Evolutionary conservation across 35 echinoderm and acorn worm genomes (phyloP).

Genomic region (Lytechinus variegatus): DNA sequence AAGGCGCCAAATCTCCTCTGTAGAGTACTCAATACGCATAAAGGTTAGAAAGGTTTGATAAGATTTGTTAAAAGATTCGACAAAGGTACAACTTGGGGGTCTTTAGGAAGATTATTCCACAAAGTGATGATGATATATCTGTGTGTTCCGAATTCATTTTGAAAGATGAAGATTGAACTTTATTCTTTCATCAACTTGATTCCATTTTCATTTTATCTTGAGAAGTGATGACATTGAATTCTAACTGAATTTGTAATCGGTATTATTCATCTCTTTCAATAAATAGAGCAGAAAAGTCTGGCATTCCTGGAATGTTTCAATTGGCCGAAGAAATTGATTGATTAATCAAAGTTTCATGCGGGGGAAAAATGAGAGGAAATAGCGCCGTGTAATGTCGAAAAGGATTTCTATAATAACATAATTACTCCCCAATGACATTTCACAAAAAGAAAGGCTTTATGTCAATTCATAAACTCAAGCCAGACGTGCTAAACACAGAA

Average conservation of each 20-base stretch:
- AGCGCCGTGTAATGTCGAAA: neutral
- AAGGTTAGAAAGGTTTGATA: too few relatives aligned
- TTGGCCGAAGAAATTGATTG: neutral
- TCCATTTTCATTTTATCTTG: neutral
- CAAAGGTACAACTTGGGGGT: too few relatives aligned
- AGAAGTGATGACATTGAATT: neutral
- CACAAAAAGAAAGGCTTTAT: neutral
- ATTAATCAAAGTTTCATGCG: neutral
- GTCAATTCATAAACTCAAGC: neutral
- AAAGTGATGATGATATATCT: too few relatives aligned
- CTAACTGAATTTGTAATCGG: neutral
- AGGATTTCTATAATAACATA: neutral
- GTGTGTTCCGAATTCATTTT: too few relatives aligned
- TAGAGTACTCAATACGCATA: too few relatives aligned
- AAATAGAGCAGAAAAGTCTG: neutral
- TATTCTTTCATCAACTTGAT: neutral
- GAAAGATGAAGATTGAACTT: too few relatives aligned
- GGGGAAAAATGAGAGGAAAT: neutral
- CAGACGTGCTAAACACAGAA: neutral
- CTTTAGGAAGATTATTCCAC: too few relatives aligned
- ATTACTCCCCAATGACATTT: neutral
- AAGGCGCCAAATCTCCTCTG: too few relatives aligned
- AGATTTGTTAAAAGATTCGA: too few relatives aligned
- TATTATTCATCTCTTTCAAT: neutral
- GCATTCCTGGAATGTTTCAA: neutral